These are phyloP conservation scores for Lapara coniferarum DNA, from an alignment of 2,888 invertebrate genomes.

Conservation along the genomic window DNA sequence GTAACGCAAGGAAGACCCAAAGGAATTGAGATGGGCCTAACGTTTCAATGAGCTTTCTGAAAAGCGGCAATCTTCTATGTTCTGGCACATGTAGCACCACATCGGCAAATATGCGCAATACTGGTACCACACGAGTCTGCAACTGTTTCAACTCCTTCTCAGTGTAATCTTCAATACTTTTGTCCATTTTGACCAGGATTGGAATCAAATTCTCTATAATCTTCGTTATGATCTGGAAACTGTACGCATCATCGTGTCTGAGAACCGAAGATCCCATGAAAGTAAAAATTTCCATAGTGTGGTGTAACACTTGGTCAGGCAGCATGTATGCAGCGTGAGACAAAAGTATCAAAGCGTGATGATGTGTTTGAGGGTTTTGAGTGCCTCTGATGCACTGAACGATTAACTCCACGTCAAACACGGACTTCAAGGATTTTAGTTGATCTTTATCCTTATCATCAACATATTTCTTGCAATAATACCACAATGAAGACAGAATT, in stretches of 20 bases:
- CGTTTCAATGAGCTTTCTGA: slow-evolving; percentile 90
- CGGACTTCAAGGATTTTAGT: slow-evolving; percentile 72
- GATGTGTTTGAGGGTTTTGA: slow-evolving; percentile 97
- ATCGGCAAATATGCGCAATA: slow-evolving; percentile 95
- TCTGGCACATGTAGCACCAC: slow-evolving; percentile 96
- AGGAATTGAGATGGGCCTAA: slow-evolving; percentile 86
- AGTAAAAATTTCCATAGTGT: slow-evolving; percentile 98
- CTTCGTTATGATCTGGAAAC: slow-evolving; percentile 95
- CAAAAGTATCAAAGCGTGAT: slow-evolving; percentile 94
- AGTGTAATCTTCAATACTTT: slow-evolving; percentile 61
- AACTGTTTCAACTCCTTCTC: slow-evolving; percentile 67
- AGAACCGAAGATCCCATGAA: slow-evolving; percentile 98
- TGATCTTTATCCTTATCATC: slow-evolving; percentile 67
- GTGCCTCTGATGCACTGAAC: slow-evolving; percentile 96
- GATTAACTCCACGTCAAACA: slow-evolving; percentile 89
- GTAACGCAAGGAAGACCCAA: slow-evolving; percentile 88
- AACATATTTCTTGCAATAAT: slow-evolving; percentile 86
- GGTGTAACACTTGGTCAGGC: slow-evolving; percentile 93
- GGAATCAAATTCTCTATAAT: slow-evolving; percentile 96
- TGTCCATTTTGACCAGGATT: slow-evolving; percentile 86
- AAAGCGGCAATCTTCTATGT: slow-evolving; percentile 93
- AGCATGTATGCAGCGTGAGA: slow-evolving; percentile 90
- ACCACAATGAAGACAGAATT: slow-evolving; percentile 89
- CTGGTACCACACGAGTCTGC: slow-evolving; percentile 83
- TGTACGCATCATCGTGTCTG: slow-evolving; percentile 96